Evolutionary conservation across 2,888 invertebrate species (phyloP), one percentile per base, ranked within the genome.

Genomic region (Xylocampa areola): DNA sequence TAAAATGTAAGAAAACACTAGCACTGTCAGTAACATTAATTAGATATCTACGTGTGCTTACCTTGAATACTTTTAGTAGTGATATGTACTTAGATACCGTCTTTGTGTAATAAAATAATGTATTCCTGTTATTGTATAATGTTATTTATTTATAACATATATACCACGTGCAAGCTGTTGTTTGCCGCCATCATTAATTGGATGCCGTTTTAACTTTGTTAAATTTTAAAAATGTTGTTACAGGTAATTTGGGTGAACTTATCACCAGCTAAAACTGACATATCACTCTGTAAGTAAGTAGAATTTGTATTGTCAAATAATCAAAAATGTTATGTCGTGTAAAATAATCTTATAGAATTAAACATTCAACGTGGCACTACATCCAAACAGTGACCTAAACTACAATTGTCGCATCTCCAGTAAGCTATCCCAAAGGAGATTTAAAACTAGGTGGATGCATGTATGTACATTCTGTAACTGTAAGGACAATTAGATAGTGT

Each of bases 201-300:
- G n/a, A 16, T 57, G 25, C 11, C 62, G 29, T 43, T 54, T n/a
- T 60, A 47, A 54, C 50, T 8, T 45, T 10, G 0, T 50, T 25
- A 39, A 48, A 36, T 39, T 6, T 23, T 23, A 0, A 61, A 72
- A n/a, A 58, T 55, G 70, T 79, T 80, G 74, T 85, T 86, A 45
- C 81, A 86, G 85, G 85, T 86, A 86, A 81, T 71, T 62, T 54
- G 61, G 51, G 57, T 37, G 60, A 57, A 21, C 10, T 13, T 53
- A 51, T 58, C 49, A 58, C 36, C 37, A 59, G 29, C 45, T 62
- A 33, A 65, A 51, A 68, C 74, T 69, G 50, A 61, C 40, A 57
- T 68, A 43, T 51, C 35, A 51, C 61, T 60, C 17, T 23, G 68
- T 66, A 57, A 69, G 69, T 69, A 45, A 45, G 11, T 27, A 30